Evolutionary conservation across 1,140 invertebrate genomes (phyloP).

Genomic region (Micrasema minimum): DNA sequence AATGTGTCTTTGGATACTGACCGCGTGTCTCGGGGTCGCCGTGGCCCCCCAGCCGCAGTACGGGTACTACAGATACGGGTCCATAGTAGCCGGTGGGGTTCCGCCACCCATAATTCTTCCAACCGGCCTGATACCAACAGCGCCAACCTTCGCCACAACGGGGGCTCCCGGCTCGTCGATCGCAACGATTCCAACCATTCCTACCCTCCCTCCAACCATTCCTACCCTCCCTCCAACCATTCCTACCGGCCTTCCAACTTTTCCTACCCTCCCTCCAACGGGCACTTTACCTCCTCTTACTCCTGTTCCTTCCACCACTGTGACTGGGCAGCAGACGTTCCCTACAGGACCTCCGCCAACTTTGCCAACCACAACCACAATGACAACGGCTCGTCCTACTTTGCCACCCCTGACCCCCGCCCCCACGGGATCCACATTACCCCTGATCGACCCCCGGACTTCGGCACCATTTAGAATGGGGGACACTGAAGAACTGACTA

Average conservation of each 20-base stretch:
- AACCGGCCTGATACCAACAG: slow-evolving; percentile 7
- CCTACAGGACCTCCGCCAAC: slow-evolving; percentile 25
- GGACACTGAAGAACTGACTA: slow-evolving; percentile 55
- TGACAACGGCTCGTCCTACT: slow-evolving; percentile 58
- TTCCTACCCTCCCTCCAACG: neutral
- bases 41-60: slow-evolving; percentile 54
- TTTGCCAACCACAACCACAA: slow-evolving; percentile 53
- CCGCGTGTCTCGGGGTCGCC: slow-evolving; percentile 62
- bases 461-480: slow-evolving; percentile 55
- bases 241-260: neutral
- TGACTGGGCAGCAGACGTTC: slow-evolving; percentile 36
- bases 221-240: neutral
- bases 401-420: slow-evolving; percentile 59
- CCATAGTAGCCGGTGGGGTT: slow-evolving; percentile 55
- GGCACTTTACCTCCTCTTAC: slow-evolving; percentile 11
- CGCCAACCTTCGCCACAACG: neutral
- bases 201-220: neutral
- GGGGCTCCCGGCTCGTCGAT: neutral
- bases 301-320: slow-evolving; percentile 42
- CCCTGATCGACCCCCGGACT: slow-evolving; percentile 58
- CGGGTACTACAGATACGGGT: slow-evolving; percentile 17
- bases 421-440: slow-evolving; percentile 55
- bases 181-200: neutral
- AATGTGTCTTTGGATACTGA: slow-evolving; percentile 66
- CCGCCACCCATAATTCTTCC: slow-evolving; percentile 52